Evolutionary conservation across 2,888 invertebrate genomes (phyloP).

Genomic region (Acrobasis suavella): DNA sequence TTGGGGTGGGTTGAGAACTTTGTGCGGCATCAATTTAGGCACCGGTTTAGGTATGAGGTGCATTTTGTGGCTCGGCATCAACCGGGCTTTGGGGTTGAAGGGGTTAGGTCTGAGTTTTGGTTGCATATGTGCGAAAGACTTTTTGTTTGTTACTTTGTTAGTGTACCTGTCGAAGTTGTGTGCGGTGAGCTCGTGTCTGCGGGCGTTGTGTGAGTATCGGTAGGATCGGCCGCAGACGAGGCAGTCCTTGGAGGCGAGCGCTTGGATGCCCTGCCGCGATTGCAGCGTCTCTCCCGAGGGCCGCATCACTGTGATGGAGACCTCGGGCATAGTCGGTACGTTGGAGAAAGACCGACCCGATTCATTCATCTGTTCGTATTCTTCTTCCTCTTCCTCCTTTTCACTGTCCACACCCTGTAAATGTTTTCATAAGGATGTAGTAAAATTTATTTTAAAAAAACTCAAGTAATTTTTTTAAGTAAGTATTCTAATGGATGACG

Average conservation of each 20-base stretch:
- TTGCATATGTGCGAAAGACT: conserved; percentile 55
- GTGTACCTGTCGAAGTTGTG: conserved; percentile 78
- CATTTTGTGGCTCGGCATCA: conserved; percentile 78
- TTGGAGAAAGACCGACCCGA: conserved; percentile 45
- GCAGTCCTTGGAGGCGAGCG: conserved; percentile 77
- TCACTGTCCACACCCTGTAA: conserved; percentile 74
- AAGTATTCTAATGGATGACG: too few species aligned
- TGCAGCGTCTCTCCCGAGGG: conserved; percentile 71
- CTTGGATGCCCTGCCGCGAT: conserved; percentile 73
- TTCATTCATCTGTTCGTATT: conserved; percentile 58
- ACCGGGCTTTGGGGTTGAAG: conserved; percentile 74
- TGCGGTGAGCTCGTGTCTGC: conserved; percentile 74
- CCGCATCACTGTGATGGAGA: conserved; percentile 76
- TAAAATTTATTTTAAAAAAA: background rate
- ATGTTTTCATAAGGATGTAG: conserved; percentile 16
- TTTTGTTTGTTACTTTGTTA: conserved; percentile 67
- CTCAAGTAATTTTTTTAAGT: background rate
- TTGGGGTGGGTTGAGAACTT: conserved; percentile 60
- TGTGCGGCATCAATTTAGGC: conserved; percentile 60
- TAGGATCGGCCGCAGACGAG: conserved; percentile 76
- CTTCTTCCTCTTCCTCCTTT: conserved; percentile 67
- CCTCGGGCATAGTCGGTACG: conserved; percentile 69
- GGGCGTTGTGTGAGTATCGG: conserved; percentile 77
- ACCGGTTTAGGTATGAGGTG: conserved; percentile 61
- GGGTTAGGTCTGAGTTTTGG: conserved; percentile 77